Base-by-base conservation (phyloP, 1,140 invertebrate genomes). In the Microplitis mediator region DNA sequence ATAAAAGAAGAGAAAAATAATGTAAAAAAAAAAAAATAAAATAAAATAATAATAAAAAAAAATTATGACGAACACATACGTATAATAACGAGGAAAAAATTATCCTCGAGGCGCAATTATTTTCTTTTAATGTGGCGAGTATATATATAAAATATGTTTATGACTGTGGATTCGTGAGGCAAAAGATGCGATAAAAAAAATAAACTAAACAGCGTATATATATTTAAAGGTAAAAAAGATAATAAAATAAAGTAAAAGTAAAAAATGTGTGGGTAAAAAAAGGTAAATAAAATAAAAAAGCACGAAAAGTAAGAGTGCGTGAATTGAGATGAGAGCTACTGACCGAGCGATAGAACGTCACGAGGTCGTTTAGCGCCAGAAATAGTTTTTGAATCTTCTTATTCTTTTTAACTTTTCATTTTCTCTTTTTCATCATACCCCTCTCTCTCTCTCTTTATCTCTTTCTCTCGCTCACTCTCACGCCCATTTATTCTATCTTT, bases 381-480 rank as follows among this genome's bases (percentile, higher is more conserved):
- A 82, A 82, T 82, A 82, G 78, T 75, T 75, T 45, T 75, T 68
- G 75, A 77, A 82, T 74, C 81, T 80, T 77, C 76, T 82, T 80
- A 81, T 78, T 81, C 77, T 69, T 73, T 56, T 65, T 75, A 52
- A 65, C 56, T 50, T 65, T 69, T 36, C 51, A 45, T 14, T 64
- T 36, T 71, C 35, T 50, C 39, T 64, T 35, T 64, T 45, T 16
- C 39, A 35, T 11, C 16, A 11, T 64, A 31, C 32, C 45, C 31
- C 51, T 56, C 50, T 65, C 34, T 32, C 6, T 58, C 11, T 52
- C 13, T 50, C 39, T 23, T 9, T 32, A 16, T 32, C 32, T 52
- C 9, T 23, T 31, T 52, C 3, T 4, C 16, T 52, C 9, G 13
- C 23, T 50, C 4, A 11, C 14, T 34, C 60, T 60, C 23, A 31